phyloP scores from a whole-genome alignment of 2,888 invertebrate genomes.

The Psylliodes chrysocephalus region DNA sequence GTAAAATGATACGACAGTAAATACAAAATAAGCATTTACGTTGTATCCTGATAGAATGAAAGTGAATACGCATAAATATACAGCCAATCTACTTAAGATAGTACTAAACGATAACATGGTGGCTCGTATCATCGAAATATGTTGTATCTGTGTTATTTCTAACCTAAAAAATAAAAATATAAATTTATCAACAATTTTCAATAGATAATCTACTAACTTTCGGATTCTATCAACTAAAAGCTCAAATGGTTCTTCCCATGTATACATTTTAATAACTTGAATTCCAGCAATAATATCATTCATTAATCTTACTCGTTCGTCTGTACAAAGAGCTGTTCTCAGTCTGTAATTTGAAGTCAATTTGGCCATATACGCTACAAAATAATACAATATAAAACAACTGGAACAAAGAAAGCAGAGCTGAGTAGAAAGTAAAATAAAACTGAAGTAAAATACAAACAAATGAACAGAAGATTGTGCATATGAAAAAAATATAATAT shows the following conservation, averaged over 20 bases:
- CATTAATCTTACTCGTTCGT: slow-evolving; percentile 74
- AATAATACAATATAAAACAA: too few relatives aligned
- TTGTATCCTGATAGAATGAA: slow-evolving; percentile 74
- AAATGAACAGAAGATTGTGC: too few relatives aligned
- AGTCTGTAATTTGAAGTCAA: slow-evolving; percentile 56
- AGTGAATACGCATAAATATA: slow-evolving; percentile 83
- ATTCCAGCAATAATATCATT: slow-evolving; percentile 74
- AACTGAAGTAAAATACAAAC: too few relatives aligned
- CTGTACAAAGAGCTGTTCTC: slow-evolving; percentile 71
- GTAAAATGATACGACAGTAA: slow-evolving; percentile 80
- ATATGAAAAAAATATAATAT: too few relatives aligned
- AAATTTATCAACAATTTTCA: too few relatives aligned
- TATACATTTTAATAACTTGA: slow-evolving; percentile 55
- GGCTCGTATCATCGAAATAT: slow-evolving; percentile 73
- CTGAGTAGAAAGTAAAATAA: too few relatives aligned
- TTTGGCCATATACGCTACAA: slow-evolving; percentile 57
- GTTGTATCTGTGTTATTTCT: slow-evolving; percentile 74
- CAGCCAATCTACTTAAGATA: slow-evolving; percentile 83
- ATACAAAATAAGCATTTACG: slow-evolving; percentile 73
- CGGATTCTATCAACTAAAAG: slow-evolving; percentile 47
- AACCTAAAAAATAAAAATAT: slow-evolving; percentile 64
- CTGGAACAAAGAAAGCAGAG: too few relatives aligned
- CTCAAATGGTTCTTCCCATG: slow-evolving; percentile 53
- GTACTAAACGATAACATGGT: slow-evolving; percentile 74
- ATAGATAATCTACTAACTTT: slow-evolving; percentile 44